phyloP scores from a whole-genome alignment of 1,140 invertebrate genomes.

The Ganaspis sp. region DNA sequence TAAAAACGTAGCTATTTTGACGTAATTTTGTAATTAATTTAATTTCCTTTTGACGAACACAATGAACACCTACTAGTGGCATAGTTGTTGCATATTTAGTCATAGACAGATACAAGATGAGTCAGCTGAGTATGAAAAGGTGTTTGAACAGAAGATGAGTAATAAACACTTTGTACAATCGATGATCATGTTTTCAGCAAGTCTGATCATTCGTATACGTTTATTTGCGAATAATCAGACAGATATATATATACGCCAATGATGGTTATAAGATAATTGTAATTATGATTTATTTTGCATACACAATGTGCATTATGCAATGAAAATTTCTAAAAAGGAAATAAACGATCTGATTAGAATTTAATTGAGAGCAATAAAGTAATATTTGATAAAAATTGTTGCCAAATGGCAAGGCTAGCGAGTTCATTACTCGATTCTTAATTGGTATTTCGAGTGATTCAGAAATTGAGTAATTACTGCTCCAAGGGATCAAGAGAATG shows the following conservation, averaged over 20 bases:
- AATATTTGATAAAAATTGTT: constrained; percentile 8
- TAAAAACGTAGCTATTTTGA: neutral
- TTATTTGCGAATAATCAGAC: too few species aligned
- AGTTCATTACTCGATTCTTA: constrained; percentile 21
- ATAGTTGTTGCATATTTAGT: constrained; percentile 27
- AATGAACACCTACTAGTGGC: constrained; percentile 3
- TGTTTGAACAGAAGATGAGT: constrained; percentile 27
- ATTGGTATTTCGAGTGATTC: constrained; percentile 26
- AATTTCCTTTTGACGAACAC: neutral
- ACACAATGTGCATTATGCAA: neutral
- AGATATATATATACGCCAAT: too few species aligned
- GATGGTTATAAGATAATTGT: too few species aligned
- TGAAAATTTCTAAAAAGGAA: neutral
- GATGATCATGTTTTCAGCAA: neutral
- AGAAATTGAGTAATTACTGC: constrained; percentile 29
- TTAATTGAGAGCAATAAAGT: constrained; percentile 12
- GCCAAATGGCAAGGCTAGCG: constrained; percentile 12
- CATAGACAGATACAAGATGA: constrained; percentile 23
- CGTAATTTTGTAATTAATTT: constrained; percentile 1
- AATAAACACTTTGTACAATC: constrained; percentile 20
- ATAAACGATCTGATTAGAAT: constrained; percentile 5
- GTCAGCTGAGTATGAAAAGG: constrained; percentile 16
- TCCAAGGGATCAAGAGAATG: constrained; percentile 1
- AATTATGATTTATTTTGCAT: too few species aligned
- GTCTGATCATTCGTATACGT: too few species aligned